These are phyloP conservation scores for Apodemia zela DNA, from an alignment of 2,888 invertebrate species.

Conservation along the genomic window DNA sequence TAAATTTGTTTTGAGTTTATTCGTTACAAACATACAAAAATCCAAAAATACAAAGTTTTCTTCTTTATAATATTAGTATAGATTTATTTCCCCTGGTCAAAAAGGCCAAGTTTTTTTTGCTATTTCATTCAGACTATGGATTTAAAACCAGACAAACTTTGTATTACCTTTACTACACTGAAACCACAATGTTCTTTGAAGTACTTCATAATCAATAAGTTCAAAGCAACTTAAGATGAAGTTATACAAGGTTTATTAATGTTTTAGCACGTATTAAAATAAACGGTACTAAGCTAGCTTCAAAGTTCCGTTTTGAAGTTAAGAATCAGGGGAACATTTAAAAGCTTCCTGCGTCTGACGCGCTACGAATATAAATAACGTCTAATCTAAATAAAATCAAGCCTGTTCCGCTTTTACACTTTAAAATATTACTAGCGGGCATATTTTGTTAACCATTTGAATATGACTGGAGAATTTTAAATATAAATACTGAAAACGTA, in stretches of 20 bases:
- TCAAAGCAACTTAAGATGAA: not conserved
- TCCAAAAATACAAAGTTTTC: no score
- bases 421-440: conserved; percentile 7
- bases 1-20: no score
- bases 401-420: conserved; percentile 21
- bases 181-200: not conserved
- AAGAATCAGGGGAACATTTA: conserved; percentile 22
- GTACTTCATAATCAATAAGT: conserved; percentile 5
- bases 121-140: no score
- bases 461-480: not conserved
- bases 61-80: no score
- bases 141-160: no score
- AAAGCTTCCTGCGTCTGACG: conserved; percentile 16
- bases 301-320: conserved; percentile 17
- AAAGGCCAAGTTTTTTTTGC: no score
- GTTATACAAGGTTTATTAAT: not conserved
- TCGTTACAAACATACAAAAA: no score
- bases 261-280: not conserved
- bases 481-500: no score
- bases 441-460: conserved; percentile 9
- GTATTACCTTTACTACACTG: not conserved
- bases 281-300: not conserved
- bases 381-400: conserved; percentile 23
- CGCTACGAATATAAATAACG: conserved; percentile 22
- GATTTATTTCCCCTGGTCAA: no score